Evolutionary conservation across 2,113 vertebrate species (phyloP).

Genomic region (Atrichornis clamosus): DNA sequence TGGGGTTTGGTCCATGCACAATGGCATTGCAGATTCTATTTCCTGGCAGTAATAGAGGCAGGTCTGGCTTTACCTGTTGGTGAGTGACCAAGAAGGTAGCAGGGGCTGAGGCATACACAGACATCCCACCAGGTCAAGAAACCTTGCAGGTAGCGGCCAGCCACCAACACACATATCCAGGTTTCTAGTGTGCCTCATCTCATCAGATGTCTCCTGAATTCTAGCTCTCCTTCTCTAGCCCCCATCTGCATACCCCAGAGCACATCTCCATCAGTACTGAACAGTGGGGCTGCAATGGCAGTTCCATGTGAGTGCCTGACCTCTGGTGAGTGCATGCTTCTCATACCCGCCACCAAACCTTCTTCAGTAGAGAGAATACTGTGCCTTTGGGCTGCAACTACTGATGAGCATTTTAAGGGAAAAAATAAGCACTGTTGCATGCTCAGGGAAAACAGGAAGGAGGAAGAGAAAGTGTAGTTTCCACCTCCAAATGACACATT

Average conservation of each 20-base stretch:
- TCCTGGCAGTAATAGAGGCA: not conserved
- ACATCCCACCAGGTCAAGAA: not conserved
- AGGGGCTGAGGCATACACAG: not conserved
- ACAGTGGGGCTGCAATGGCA: not conserved
- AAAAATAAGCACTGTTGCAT: not conserved
- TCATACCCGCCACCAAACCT: not conserved
- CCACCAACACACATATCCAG: accelerated
- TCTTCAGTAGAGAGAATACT: not conserved
- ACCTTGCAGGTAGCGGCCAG: not conserved
- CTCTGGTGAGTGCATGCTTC: not conserved
- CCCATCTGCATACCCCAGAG: not conserved
- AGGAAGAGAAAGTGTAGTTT: not conserved
- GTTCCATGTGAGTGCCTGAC: not conserved
- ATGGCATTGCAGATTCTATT: not conserved
- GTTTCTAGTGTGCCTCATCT: not conserved
- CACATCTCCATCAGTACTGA: not conserved
- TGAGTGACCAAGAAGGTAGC: not conserved
- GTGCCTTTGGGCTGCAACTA: not conserved
- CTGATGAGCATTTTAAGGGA: not conserved
- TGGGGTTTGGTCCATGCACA: not conserved
- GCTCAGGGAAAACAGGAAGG: not conserved
- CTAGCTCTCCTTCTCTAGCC: not conserved
- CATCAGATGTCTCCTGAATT: not conserved
- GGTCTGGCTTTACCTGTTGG: not conserved
- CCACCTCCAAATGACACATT: not conserved